These are phyloP conservation scores for Clinocottus analis DNA, from an alignment of 2,113 vertebrate species.

Conservation along the genomic window DNA sequence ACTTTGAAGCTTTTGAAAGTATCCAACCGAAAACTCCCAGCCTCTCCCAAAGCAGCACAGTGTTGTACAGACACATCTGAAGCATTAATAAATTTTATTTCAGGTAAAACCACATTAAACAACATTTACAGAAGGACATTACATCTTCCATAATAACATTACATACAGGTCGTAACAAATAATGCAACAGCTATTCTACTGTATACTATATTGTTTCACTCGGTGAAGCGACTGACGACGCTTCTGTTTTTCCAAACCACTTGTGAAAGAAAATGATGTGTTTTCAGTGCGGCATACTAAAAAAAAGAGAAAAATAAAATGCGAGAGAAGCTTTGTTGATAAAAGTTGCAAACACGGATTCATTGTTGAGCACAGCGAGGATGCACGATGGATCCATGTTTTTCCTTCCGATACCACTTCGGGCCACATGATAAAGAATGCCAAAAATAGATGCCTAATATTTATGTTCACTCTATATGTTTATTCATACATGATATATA, in stretches of 20 bases:
- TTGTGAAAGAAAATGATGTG: slow-evolving; percentile 82
- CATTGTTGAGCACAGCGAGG: slow-evolving; percentile 81
- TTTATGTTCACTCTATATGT: slow-evolving; percentile 49
- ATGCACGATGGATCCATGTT: slow-evolving; percentile 64
- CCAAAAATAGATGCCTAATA: slow-evolving; percentile 73
- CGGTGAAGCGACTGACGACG: slow-evolving; percentile 81
- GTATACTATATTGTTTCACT: slow-evolving; percentile 86
- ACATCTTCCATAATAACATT: slow-evolving; percentile 96
- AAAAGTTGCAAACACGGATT: slow-evolving; percentile 76
- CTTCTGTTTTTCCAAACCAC: slow-evolving; percentile 83
- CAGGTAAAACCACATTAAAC: slow-evolving; percentile 91
- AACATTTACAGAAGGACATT: slow-evolving; percentile 95
- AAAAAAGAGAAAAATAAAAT: slow-evolving; percentile 52
- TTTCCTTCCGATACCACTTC: slow-evolving; percentile 35
- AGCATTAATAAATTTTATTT: slow-evolving; percentile 92
- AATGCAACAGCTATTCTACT: slow-evolving; percentile 89
- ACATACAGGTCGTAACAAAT: slow-evolving; percentile 93
- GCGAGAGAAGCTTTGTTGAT: slow-evolving; percentile 74
- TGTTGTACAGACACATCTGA: slow-evolving; percentile 32
- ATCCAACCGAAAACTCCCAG: neutral
- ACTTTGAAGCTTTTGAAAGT: neutral
- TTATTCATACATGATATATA: slow-evolving; percentile 70
- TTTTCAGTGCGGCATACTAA: slow-evolving; percentile 88
- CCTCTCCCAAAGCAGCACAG: neutral
- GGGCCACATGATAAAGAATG: slow-evolving; percentile 52